Conservation (phyloP, 1,140 invertebrate genomes). For the Penaeus vannamei region DNA sequence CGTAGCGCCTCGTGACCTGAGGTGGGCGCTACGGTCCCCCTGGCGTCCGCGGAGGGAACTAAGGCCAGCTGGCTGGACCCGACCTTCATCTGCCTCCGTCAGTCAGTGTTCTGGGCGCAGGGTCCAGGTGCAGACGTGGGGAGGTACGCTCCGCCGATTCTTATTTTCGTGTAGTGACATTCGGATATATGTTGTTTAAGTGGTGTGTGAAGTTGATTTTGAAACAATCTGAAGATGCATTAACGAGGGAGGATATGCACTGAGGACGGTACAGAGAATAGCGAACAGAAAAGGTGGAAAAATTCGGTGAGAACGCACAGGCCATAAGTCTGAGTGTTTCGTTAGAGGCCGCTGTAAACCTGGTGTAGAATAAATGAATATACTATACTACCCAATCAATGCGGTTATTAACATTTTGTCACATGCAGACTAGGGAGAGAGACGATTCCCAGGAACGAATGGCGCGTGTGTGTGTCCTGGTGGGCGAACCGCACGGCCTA, state of each 20-base stretch:
- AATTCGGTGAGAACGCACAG: conserved; percentile 26
- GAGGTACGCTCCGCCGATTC: conserved; percentile 8
- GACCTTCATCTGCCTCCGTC: conserved; percentile 31
- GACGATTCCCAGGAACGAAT: no score
- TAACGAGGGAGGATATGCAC: no score
- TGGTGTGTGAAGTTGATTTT: no score
- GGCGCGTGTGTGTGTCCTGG: no score
- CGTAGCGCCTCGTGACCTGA: not conserved
- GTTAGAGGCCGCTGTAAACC: not conserved
- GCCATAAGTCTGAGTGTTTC: not conserved
- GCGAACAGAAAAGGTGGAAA: conserved; percentile 26
- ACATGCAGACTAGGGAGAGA: no score
- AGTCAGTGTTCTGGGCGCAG: conserved; percentile 41
- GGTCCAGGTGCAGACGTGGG: conserved; percentile 32
- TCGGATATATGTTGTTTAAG: no score
- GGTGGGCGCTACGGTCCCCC: conserved; percentile 19
- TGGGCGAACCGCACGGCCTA: no score
- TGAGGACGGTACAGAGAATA: not conserved
- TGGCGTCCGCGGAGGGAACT: conserved; percentile 21
- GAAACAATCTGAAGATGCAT: no score
- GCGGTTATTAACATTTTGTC: no score
- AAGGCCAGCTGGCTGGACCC: conserved; percentile 10
- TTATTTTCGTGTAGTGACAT: conserved; percentile 1
- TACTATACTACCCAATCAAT: no score
- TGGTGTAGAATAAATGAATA: no score